Evolutionary conservation across 2,797 vertebrate species (phyloP), one percentile per base, ranked within the genome.

Genomic region (Acanthiza pusilla): DNA sequence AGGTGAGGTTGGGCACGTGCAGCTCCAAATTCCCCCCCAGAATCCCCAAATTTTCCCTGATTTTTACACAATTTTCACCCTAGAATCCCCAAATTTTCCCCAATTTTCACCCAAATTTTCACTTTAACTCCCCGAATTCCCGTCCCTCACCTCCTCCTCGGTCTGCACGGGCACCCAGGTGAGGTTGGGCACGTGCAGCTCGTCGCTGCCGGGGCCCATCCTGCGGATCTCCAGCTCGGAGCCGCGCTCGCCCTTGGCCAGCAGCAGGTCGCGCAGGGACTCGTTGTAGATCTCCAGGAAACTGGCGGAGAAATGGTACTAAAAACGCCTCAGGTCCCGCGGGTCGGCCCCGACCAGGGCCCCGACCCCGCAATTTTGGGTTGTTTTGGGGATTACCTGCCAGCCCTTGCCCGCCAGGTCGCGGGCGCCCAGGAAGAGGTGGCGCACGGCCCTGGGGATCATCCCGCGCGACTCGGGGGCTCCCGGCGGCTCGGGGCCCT

Each of bases 211-310:
- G 13, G 38, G 38, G 8, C 27, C 27, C 5, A 61, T 6, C 9
- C 60, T 4, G 7, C 40, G 29, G 40, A 63, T 63, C 10, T 45
- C 61, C 40, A 80, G 77, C 5, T 68, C 63, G 19, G 77, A 11
- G 4, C 9, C 30, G 1, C 43, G 5, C 15, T 53, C 17, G 0
- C 62, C 62, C 1, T 0, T 3, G 2, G 8, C 5, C 23, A 40
- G 11, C 16, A 80, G 78, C 55, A 81, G 20, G 6, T 81, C 78
- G 4, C 65, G 65, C 54, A 81, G 78, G 2, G 45, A 40, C 4
- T 70, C 65, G 25, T 81, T 81, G 65, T 81, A 81, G 8, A 81
- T 81, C 55, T 81, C 55, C 65, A 70, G 78, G 45, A 81, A 81
- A 11, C 78, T 81, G 65, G 38, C 78, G 0, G 45, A 70, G 55